Percentiles rank a stretch among this genome's conserved stretches.
phyloP scores from a whole-genome alignment of 2,113 vertebrate species.

The Solea senegalensis region DNA sequence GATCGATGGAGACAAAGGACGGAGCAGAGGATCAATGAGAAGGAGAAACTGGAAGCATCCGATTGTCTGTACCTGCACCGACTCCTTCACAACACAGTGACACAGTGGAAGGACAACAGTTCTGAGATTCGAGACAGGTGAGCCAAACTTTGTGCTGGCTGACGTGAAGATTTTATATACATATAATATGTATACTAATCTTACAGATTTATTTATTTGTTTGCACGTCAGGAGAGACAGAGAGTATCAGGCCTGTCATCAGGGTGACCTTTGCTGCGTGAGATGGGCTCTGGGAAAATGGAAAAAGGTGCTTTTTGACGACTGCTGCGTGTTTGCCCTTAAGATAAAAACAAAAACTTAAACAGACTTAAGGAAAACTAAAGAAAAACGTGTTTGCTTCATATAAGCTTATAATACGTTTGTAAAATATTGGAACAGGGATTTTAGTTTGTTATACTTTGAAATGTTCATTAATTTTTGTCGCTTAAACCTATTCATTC shows the following conservation, averaged over 20 bases:
- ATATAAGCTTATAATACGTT: too few species aligned
- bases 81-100: constrained; percentile 73
- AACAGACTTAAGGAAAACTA: neutral
- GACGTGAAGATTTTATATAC: neutral
- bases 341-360: neutral
- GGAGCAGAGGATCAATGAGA: constrained; percentile 64
- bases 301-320: constrained; percentile 64
- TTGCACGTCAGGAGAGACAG: constrained; percentile 58
- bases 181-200: neutral
- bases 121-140: constrained; percentile 65
- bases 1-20: constrained; percentile 76
- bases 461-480: too few species aligned
- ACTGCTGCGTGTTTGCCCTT: neutral
- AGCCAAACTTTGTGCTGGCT: neutral
- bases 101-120: constrained; percentile 80
- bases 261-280: constrained; percentile 49
- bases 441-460: too few species aligned
- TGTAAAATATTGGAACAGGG: too few species aligned
- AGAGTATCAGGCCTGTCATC: constrained; percentile 65
- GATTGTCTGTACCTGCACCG: constrained; percentile 60
- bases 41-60: constrained; percentile 72
- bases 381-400: too few species aligned
- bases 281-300: constrained; percentile 71
- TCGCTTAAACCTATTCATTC: too few species aligned
- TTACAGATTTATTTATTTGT: constrained; percentile 17